Conservation (phyloP, 2,113 vertebrate genomes). For the Galeopterus variegatus region DNA sequence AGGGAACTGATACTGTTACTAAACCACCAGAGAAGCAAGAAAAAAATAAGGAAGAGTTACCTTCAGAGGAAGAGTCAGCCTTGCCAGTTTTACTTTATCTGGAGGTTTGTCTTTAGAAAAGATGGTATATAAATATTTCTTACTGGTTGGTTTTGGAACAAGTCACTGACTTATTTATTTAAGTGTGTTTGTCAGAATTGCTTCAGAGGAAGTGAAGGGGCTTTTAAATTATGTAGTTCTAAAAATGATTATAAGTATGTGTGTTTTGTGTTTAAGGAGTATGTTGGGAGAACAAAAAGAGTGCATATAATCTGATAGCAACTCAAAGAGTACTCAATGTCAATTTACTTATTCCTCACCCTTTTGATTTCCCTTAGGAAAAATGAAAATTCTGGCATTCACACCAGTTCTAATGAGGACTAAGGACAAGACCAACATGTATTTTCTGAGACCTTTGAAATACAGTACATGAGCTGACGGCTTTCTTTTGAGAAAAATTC, state of each 20-base stretch:
- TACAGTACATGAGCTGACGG: neutral
- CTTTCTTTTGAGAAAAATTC: slow-evolving; percentile 35
- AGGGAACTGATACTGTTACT: neutral
- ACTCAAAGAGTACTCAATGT: neutral
- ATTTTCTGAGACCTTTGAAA: slow-evolving; percentile 61
- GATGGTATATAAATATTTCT: slow-evolving; percentile 2
- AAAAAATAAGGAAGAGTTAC: neutral
- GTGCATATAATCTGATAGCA: neutral
- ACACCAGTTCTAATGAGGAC: neutral
- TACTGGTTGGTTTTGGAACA: neutral
- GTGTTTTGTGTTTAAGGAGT: neutral
- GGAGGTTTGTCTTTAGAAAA: neutral
- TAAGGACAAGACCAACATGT: neutral
- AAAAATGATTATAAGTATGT: neutral
- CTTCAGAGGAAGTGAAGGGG: neutral
- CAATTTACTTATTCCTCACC: neutral
- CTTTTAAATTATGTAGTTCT: neutral
- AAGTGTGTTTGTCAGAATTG: slow-evolving; percentile 6
- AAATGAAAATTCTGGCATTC: slow-evolving; percentile 12
- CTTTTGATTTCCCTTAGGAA: neutral
- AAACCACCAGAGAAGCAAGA: neutral
- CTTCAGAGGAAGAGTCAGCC: neutral
- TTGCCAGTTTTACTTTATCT: slow-evolving; percentile 24
- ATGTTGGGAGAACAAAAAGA: neutral
- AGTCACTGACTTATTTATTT: neutral